A percentile compares a stretch with the other conserved stretches of the same genome.
These are phyloP conservation scores for Tethya wilhelma DNA, from an alignment of 37 sponge, comb jelly and placozoan species.

Conservation along the genomic window DNA sequence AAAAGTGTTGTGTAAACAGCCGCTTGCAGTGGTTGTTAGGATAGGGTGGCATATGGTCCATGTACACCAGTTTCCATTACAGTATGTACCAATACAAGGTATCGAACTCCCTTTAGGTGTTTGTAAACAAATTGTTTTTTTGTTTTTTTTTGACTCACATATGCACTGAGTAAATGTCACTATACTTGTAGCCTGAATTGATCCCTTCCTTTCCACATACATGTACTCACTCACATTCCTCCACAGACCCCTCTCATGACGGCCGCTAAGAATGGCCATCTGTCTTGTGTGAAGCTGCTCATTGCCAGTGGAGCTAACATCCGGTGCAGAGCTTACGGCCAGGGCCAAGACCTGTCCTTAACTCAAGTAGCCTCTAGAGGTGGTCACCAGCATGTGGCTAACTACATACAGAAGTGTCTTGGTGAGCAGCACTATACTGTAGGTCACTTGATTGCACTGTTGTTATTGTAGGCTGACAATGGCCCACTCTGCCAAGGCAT, in stretches of 20 bases:
- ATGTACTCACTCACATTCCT: background rate
- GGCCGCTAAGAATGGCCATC: constrained; percentile 46
- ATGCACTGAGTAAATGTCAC: too few relatives aligned
- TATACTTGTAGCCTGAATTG: too few relatives aligned
- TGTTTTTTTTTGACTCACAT: background rate
- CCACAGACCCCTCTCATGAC: constrained; percentile 62
- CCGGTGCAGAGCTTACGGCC: background rate
- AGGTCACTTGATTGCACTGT: background rate
- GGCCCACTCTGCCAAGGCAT: too few relatives aligned
- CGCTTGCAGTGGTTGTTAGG: too few relatives aligned
- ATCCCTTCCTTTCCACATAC: constrained; percentile 1
- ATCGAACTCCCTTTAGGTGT: too few relatives aligned
- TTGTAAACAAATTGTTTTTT: background rate
- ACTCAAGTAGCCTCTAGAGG: too few relatives aligned
- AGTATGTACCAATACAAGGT: too few relatives aligned
- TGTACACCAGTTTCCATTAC: too few relatives aligned
- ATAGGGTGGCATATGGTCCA: too few relatives aligned
- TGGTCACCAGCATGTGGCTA: constrained; percentile 17
- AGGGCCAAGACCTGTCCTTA: background rate
- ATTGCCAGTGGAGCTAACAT: constrained; percentile 36
- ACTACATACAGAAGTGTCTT: constrained; percentile 45
- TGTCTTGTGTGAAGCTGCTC: constrained; percentile 48
- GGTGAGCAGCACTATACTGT: constrained; percentile 9
- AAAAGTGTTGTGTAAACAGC: too few relatives aligned
- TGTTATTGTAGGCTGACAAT: background rate